Conservation (phyloP, 1,140 invertebrate genomes). For the Euschistus heros region DNA sequence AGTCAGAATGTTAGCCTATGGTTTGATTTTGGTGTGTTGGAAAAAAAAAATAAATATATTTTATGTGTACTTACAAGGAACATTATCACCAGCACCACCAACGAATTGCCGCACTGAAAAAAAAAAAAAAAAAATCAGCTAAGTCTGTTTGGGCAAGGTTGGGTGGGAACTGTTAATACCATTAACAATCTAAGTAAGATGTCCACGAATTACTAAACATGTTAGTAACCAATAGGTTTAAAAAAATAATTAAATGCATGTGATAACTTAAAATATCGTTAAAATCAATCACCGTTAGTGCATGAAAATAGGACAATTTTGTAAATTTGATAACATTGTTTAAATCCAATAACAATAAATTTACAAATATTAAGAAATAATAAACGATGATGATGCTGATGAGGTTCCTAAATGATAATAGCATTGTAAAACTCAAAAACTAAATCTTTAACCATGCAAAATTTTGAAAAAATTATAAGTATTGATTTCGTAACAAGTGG, state of each 20-base stretch:
- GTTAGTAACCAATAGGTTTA: too few relatives aligned
- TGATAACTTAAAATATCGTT: too few relatives aligned
- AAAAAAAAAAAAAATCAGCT: conserved; percentile 32
- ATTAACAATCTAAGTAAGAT: neutral
- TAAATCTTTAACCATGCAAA: too few relatives aligned
- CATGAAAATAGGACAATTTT: too few relatives aligned
- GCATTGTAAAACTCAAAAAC: too few relatives aligned
- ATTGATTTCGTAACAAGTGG: too few relatives aligned
- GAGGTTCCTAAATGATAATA: conserved; percentile 14
- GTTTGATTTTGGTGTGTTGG: conserved; percentile 8
- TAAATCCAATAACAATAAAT: too few relatives aligned
- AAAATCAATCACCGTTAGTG: too few relatives aligned
- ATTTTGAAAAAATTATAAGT: too few relatives aligned
- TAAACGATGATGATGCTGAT: conserved; percentile 25
- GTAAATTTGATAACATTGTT: too few relatives aligned
- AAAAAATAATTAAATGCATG: too few relatives aligned
- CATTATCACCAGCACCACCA: conserved; percentile 57
- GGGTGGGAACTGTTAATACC: conserved; percentile 3
- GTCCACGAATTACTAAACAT: neutral
- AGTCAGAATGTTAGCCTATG: conserved; percentile 8
- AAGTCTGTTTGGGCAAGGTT: conserved; percentile 14
- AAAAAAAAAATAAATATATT: conserved; percentile 28
- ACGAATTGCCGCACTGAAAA: conserved; percentile 61
- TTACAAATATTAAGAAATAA: conserved; percentile 5
- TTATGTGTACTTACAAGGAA: conserved; percentile 50